Base-by-base conservation (phyloP, 2,888 invertebrate species). In the Eupithecia exiguata region DNA sequence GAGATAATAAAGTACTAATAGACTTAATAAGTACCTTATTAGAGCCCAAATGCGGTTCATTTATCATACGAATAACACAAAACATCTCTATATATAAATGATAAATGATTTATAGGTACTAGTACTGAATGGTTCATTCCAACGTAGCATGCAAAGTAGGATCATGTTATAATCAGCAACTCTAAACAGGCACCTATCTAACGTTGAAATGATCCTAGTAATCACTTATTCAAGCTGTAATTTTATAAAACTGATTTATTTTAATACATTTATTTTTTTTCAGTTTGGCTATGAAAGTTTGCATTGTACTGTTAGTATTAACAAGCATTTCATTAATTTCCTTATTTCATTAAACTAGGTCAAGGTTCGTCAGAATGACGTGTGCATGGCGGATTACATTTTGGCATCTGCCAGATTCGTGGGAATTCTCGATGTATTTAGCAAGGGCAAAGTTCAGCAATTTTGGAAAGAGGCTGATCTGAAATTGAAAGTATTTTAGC, bases 321-420 rank as follows among this genome's bases (percentile, higher is more conserved):
- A 14, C 25, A 58, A 58, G 58, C 12, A 12, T 25, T 25, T 58
- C 1, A 25, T 58, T 21, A 25, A 21, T 25, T 58, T 25, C 21
- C 5, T 58, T 12, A 58, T 58, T 58, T 25, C 5, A 10, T 36
- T 63, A 12, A 65, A n/a, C n/a, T 65, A n/a, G 38, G 38, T 65
- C 38, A 38, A 21, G 35, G 38, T 36, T 65, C n/a, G 9, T 65
- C 36, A 12, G 63, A 12, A 36, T n/a, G 9, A 63, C 1, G 14
- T 38, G n/a, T 38, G 35, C 1, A 63, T 36, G 7, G 30, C 35
- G 36, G 36, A 18, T 65, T 12, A 65, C 63, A 36, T 36, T 65
- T 65, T 65, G 63, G 63, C 10, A 65, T 65, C n/a, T 65, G 63
- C 63, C 63, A 65, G 63, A 65, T 36, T 36, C 21, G 3, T 38